phyloP scores from a whole-genome alignment of 2,888 invertebrate genomes.

The Phanerotoma sp. region DNA sequence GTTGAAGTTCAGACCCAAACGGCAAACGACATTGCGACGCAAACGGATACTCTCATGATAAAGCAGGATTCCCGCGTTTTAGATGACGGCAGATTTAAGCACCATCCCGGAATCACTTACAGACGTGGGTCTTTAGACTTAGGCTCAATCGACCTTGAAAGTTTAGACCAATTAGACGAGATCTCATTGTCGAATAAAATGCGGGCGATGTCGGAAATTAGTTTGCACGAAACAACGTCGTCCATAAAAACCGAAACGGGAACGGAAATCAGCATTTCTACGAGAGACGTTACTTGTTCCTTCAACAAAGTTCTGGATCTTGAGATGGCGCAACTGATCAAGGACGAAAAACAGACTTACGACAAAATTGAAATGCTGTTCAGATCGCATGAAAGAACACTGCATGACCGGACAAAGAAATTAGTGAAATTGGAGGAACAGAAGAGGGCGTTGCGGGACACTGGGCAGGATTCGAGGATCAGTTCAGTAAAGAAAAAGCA shows the following conservation, averaged over 20 bases:
- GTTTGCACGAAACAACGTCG: slow-evolving; percentile 55
- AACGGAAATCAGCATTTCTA: slow-evolving; percentile 55
- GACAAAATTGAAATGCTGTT: slow-evolving; percentile 68
- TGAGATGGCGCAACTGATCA: slow-evolving; percentile 65
- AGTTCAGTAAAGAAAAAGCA: slow-evolving; percentile 68
- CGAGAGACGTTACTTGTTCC: slow-evolving; percentile 53
- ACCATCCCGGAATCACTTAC: slow-evolving; percentile 43
- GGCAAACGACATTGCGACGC: slow-evolving; percentile 55
- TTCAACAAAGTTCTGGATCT: slow-evolving; percentile 54
- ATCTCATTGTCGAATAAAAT: slow-evolving; percentile 50
- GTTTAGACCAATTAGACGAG: slow-evolving; percentile 50
- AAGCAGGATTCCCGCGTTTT: too few relatives aligned
- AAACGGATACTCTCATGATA: slow-evolving; percentile 45
- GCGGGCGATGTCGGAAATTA: slow-evolving; percentile 55
- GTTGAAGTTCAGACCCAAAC: slow-evolving; percentile 55
- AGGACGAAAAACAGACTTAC: slow-evolving; percentile 68
- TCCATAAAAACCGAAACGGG: slow-evolving; percentile 56
- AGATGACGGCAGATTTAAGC: too few relatives aligned
- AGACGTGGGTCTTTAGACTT: slow-evolving; percentile 38
- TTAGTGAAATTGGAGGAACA: slow-evolving; percentile 64
- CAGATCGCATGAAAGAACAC: slow-evolving; percentile 67
- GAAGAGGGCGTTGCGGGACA: slow-evolving; percentile 58
- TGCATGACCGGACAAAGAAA: slow-evolving; percentile 67
- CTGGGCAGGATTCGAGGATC: slow-evolving; percentile 54
- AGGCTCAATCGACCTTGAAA: slow-evolving; percentile 45